Conservation (phyloP, 1,140 invertebrate genomes). For the Drosophila bocki region DNA sequence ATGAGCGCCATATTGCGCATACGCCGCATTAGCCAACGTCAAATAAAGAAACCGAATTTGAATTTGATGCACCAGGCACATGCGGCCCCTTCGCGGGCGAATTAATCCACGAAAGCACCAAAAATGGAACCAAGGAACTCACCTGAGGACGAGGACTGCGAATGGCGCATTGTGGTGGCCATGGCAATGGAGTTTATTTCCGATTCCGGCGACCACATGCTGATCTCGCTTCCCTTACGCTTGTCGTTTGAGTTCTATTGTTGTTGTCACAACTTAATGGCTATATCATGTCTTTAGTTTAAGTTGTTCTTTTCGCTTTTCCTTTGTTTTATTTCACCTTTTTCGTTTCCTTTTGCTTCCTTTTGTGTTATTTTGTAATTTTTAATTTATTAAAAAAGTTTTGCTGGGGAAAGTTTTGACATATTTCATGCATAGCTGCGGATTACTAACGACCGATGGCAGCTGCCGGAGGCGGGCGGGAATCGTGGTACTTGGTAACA, state of each 20-base stretch:
- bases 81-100: neutral
- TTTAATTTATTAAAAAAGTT: slow-evolving; percentile 75
- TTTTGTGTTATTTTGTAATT: slow-evolving; percentile 43
- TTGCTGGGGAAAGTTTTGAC: slow-evolving; percentile 52
- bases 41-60: slow-evolving; percentile 38
- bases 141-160: slow-evolving; percentile 85
- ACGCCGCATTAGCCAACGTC: slow-evolving; percentile 48
- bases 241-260: slow-evolving; percentile 10
- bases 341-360: neutral
- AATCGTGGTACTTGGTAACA: slow-evolving; percentile 20
- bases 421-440: slow-evolving; percentile 67
- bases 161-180: slow-evolving; percentile 85
- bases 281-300: slow-evolving; percentile 54
- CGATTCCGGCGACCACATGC: slow-evolving; percentile 85
- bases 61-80: slow-evolving; percentile 57
- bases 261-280: slow-evolving; percentile 33
- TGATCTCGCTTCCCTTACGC: slow-evolving; percentile 41
- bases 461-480: slow-evolving; percentile 11
- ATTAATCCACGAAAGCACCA: slow-evolving; percentile 1
- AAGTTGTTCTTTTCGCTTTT: slow-evolving; percentile 12
- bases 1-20: slow-evolving; percentile 62
- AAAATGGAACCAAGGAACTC: slow-evolving; percentile 44
- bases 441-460: slow-evolving; percentile 45
- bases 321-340: slow-evolving; percentile 22
- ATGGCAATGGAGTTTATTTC: slow-evolving; percentile 86